Base-by-base conservation (phyloP, 2,797 vertebrate species). In the Glyptemys insculpta region DNA sequence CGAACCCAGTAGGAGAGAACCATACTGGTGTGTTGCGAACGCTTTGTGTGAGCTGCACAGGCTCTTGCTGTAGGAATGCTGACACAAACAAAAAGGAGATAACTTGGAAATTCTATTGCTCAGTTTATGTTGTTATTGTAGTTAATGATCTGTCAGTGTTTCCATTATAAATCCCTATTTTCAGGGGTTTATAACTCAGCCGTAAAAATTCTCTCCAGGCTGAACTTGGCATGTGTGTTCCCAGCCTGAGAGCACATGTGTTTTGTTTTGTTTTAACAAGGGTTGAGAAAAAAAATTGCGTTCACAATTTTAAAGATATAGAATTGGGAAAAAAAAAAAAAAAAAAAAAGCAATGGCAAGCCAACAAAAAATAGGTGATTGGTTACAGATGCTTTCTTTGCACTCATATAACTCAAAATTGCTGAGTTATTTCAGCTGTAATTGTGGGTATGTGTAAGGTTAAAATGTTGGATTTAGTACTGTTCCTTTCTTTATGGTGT, bases 301-400 rank as follows among this genome's bases (percentile, higher is more conserved):
- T 97, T 97, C 96, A 97, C 91, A 96, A 97, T 98, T 98, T 97
- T 98, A 93, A 97, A 98, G 95, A 95, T 96, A 96, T 57, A 95
- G 91, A 97, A 97, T 98, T 97, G n/a, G n/a, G 95, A 44, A 97
- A 94, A 41, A 5, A 5, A 97, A 94, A 94, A 85, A 86, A 50
- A 1, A 47, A 92, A 81, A 79, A 95, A 95, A 94, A 2, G 37
- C n/a, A 72, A 41, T 5, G 2, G 79, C 37, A 15, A 41, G 44
- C 12, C 34, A 82, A 68, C 82, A 81, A 94, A 96, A 95, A 96
- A 95, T 92, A 97, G 96, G 96, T 97, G 97, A 98, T 98, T 98
- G 98, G 96, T 98, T 97, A 91, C 98, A 98, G 98, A 98, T 98
- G 98, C 95, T 97, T 96, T 97, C 97, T 97, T 96, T 98, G 97